These are phyloP conservation scores for Leptocoma aspasia DNA, from an alignment of 2,113 vertebrate species.

Conservation along the genomic window DNA sequence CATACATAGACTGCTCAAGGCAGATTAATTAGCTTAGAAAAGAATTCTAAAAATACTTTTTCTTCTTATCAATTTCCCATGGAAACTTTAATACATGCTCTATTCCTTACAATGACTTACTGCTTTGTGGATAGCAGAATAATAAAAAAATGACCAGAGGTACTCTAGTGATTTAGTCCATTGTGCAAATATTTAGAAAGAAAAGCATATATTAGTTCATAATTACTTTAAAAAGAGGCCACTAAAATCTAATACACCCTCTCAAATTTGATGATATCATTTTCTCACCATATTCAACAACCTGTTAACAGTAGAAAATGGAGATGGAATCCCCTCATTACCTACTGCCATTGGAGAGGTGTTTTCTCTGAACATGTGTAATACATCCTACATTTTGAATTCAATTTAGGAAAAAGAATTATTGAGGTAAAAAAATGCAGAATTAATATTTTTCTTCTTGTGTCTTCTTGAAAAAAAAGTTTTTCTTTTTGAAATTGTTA, in stretches of 20 bases:
- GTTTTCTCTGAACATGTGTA: not conserved
- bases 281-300: not conserved
- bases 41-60: not conserved
- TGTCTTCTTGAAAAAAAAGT: not conserved
- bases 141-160: not conserved
- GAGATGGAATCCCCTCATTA: not conserved
- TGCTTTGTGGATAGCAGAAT: not conserved
- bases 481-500: not conserved
- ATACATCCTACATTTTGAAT: not conserved
- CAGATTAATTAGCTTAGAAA: not conserved
- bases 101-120: not conserved
- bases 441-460: not conserved
- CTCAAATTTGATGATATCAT: not conserved
- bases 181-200: not conserved
- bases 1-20: not conserved
- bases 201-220: not conserved
- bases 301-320: not conserved
- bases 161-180: not conserved
- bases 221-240: not conserved
- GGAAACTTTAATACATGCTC: not conserved
- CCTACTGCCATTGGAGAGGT: not conserved
- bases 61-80: not conserved
- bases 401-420: not conserved
- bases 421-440: not conserved
- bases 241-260: not conserved